Conservation (phyloP, 2,113 vertebrate genomes). For the Calypte anna region DNA sequence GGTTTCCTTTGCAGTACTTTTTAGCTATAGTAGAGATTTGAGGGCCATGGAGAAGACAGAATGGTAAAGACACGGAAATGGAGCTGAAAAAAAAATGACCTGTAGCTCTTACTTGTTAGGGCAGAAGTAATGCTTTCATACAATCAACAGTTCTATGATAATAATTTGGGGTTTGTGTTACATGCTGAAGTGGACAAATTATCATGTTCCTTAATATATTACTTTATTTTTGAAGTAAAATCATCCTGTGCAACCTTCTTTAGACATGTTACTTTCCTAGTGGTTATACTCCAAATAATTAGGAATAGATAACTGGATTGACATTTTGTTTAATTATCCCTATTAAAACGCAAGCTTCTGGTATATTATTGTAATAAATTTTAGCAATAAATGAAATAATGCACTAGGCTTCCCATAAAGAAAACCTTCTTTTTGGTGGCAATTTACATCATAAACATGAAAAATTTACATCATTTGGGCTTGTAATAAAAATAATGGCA, state of each 20-base stretch:
- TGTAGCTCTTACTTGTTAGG: not conserved
- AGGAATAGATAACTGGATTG: slow-evolving; percentile 20
- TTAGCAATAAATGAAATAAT: slow-evolving; percentile 31
- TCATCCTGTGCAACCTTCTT: not conserved
- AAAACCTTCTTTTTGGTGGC: not conserved
- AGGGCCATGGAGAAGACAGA: not conserved
- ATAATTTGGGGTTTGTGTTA: not conserved
- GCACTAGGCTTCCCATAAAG: not conserved
- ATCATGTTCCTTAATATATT: not conserved
- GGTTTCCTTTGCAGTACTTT: not conserved
- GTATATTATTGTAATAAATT: slow-evolving; percentile 24
- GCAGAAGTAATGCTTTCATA: not conserved
- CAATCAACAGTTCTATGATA: not conserved
- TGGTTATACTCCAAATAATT: not conserved
- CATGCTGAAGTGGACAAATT: not conserved
- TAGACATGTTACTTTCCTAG: not conserved
- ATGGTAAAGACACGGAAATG: not conserved
- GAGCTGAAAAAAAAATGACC: not conserved
- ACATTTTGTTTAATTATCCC: slow-evolving; percentile 40
- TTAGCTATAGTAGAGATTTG: not conserved
- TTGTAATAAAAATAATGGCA: slow-evolving; percentile 19
- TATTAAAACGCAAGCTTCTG: slow-evolving; percentile 34
- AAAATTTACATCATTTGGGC: not conserved
- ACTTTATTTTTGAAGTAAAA: slow-evolving; percentile 33
- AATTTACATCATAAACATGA: slow-evolving; percentile 5